Conservation (phyloP, 2,888 invertebrate genomes). For the Zygothrica quintamaculata region DNA sequence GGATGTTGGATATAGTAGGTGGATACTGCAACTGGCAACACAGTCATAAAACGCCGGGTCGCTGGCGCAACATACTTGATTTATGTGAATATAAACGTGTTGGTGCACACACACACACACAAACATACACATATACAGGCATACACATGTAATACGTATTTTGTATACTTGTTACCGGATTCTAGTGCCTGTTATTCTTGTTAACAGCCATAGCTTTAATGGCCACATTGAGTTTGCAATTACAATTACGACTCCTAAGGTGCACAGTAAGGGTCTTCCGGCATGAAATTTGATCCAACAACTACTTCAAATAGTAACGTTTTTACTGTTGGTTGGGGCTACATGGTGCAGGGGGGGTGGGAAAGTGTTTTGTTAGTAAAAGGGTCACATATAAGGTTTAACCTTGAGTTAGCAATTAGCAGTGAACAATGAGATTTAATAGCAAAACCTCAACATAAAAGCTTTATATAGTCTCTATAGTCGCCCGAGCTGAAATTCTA, state of each 20-base stretch:
- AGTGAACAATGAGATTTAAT: no score
- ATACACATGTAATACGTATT: slow-evolving; percentile 55
- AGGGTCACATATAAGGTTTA: no score
- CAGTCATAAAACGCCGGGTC: slow-evolving; percentile 43
- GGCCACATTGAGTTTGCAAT: slow-evolving; percentile 34
- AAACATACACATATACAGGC: no score
- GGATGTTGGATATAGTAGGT: no score
- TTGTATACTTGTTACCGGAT: slow-evolving; percentile 27
- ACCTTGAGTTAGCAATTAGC: not conserved
- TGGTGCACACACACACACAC: no score
- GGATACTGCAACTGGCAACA: slow-evolving; percentile 21
- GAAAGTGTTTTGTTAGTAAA: no score
- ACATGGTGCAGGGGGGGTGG: no score
- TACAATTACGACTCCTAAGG: slow-evolving; percentile 45
- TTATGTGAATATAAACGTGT: slow-evolving; percentile 36
- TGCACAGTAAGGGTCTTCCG: slow-evolving; percentile 20
- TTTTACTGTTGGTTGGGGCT: no score
- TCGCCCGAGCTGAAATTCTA: no score
- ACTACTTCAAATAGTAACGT: no score
- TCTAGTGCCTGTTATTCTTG: slow-evolving; percentile 6
- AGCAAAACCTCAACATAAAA: no score
- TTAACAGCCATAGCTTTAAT: slow-evolving; percentile 21
- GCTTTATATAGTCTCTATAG: no score
- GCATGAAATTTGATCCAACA: not conserved
- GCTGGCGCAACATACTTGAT: slow-evolving; percentile 35